These are phyloP conservation scores for Nothoprocta perdicaria DNA, from an alignment of 2,113 vertebrate species.

Conservation along the genomic window DNA sequence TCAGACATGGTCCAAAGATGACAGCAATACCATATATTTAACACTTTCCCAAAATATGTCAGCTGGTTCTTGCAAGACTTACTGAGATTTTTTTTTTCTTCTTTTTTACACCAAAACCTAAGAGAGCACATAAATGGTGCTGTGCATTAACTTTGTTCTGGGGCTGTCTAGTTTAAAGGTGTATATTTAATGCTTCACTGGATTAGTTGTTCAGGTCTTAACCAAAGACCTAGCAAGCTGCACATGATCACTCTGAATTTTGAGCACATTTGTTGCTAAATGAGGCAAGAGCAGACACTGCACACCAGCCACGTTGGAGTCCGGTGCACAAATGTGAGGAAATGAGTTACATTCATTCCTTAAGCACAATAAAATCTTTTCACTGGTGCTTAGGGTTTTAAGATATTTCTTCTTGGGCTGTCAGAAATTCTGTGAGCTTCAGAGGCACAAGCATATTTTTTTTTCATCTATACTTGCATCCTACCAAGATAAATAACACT, in stretches of 20 bases:
- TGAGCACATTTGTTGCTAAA: neutral
- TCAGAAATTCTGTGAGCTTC: neutral
- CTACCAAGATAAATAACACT: neutral
- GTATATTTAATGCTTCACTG: neutral
- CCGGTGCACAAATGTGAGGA: neutral
- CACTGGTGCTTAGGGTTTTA: neutral
- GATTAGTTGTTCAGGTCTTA: neutral
- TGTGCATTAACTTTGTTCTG: neutral
- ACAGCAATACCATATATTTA: neutral
- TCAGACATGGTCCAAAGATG: neutral
- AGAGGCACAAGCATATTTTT: neutral
- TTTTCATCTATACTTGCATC: neutral
- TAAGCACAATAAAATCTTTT: neutral
- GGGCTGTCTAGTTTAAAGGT: neutral
- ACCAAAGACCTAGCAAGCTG: neutral
- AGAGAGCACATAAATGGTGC: fast-evolving
- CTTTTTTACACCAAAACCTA: neutral
- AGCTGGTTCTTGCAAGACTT: neutral
- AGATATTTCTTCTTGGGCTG: neutral
- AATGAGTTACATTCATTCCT: neutral
- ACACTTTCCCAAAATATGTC: neutral
- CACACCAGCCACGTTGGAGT: neutral
- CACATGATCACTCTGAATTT: neutral
- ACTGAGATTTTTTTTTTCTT: neutral
- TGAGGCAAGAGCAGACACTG: neutral